A percentile compares a stretch with the other conserved stretches of the same genome.
Conservation (phyloP, 2,113 vertebrate species). For the Cyphomyrus discorhynchus region DNA sequence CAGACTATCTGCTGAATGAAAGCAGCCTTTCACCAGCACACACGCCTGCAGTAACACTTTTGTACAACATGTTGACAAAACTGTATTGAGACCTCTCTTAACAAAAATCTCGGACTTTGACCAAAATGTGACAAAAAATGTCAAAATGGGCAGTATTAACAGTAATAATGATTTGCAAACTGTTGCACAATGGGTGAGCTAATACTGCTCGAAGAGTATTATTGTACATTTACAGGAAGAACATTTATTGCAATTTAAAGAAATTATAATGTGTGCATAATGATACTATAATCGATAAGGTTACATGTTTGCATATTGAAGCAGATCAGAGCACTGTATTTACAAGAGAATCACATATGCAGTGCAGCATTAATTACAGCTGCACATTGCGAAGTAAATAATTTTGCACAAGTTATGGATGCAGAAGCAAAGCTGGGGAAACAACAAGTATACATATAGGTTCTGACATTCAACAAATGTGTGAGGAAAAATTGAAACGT, state of each 20-base stretch:
- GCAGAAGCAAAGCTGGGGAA: background rate
- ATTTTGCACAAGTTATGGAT: background rate
- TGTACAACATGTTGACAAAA: background rate
- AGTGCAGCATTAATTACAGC: background rate
- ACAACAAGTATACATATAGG: background rate
- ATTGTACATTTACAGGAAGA: background rate
- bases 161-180: background rate
- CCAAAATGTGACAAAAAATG: background rate
- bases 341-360: background rate
- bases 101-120: background rate
- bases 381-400: background rate
- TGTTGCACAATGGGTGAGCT: background rate
- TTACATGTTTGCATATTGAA: background rate
- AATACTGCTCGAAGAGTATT: background rate
- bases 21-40: background rate
- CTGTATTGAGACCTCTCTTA: background rate
- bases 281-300: background rate
- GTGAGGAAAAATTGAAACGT: background rate
- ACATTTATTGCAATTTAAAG: background rate
- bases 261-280: background rate
- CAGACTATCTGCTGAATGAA: background rate
- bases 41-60: background rate
- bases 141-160: background rate
- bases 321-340: background rate
- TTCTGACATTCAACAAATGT: background rate